phyloP scores from a whole-genome alignment of 2,888 invertebrate genomes.

The Drosophila kambysellisi region DNA sequence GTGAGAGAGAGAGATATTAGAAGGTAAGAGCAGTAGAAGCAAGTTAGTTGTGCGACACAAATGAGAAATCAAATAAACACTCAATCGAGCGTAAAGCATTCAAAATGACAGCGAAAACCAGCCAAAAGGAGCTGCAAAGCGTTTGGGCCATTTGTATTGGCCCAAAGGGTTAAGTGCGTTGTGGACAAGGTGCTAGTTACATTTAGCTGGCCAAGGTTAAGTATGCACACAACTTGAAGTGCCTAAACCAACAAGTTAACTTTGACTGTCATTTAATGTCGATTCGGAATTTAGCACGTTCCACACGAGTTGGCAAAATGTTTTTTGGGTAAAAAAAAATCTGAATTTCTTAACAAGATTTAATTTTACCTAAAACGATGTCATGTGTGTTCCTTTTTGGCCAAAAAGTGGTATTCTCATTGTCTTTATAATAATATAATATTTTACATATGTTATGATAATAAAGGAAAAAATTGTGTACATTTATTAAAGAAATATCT shows the following conservation, averaged over 20 bases:
- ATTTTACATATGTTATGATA: too few species aligned
- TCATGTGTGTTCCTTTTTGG: neutral
- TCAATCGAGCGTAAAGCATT: constrained; percentile 80
- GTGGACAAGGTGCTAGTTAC: constrained; percentile 1
- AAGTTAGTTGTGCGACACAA: constrained; percentile 75
- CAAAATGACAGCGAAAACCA: constrained; percentile 56
- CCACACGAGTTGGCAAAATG: neutral
- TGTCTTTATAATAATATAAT: neutral
- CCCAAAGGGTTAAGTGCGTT: constrained; percentile 51
- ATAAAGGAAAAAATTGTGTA: neutral
- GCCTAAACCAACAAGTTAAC: constrained; percentile 36
- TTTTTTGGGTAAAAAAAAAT: neutral
- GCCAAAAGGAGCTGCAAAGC: constrained; percentile 44
- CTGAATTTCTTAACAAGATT: neutral
- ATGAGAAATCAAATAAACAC: constrained; percentile 82
- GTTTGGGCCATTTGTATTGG: constrained; percentile 34
- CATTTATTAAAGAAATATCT: neutral
- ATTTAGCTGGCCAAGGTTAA: constrained; percentile 34
- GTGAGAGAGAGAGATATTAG: neutral
- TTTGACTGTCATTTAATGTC: constrained; percentile 17
- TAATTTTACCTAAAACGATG: neutral
- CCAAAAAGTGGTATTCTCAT: neutral
- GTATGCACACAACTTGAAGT: constrained; percentile 47
- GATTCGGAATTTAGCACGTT: neutral
- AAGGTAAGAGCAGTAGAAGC: neutral